Base-by-base conservation (phyloP, 2,888 invertebrate genomes). In the Papilio protenor region DNA sequence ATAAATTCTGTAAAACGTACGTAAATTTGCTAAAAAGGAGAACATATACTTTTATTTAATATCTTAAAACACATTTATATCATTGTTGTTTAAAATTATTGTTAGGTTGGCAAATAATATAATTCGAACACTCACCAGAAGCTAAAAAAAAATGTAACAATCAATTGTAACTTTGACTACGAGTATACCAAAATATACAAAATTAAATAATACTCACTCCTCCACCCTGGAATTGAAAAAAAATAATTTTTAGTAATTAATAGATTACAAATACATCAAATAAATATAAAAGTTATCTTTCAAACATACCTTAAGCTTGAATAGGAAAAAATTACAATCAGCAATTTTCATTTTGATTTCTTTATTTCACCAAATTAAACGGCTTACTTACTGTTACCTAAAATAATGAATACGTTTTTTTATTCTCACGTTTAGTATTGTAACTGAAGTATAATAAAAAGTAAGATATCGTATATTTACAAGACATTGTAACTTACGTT, bases 301-400 rank as follows among this genome's bases (percentile, higher is more conserved):
- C 1, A 16, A 6, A 77, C 76, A 40, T 61, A 76, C 76, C 76
- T 77, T 77, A 2, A 77, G 72, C 76, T 77, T 18, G 49, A 76
- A 61, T 23, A 61, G 12, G 64, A 64, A 64, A 64, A 18, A 8
- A 27, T 27, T 27, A 8, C 6, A 18, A 64, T 16, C 1, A 5
- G 27, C 2, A 59, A 16, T 59, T 23, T 57, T 57, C 0, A 10
- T 21, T 10, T 57, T 57, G n/a, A 11, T 59, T 23, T 59, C 2
- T 61, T 23, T 23, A 27, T 1, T n/a, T 33, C 40, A 12, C 21
- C 0, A 59, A 59, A n/a, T 14, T 49, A 12, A 45, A 18, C 1
- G 6, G 14, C 2, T 33, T 70, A 76, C 76, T 71, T 27, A 71
- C 76, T 47, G 76, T 76, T 70, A 76, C 18, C 76, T 76, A 76